Conservation (phyloP, 2,113 vertebrate genomes). For the Poicephalus meyeri region DNA sequence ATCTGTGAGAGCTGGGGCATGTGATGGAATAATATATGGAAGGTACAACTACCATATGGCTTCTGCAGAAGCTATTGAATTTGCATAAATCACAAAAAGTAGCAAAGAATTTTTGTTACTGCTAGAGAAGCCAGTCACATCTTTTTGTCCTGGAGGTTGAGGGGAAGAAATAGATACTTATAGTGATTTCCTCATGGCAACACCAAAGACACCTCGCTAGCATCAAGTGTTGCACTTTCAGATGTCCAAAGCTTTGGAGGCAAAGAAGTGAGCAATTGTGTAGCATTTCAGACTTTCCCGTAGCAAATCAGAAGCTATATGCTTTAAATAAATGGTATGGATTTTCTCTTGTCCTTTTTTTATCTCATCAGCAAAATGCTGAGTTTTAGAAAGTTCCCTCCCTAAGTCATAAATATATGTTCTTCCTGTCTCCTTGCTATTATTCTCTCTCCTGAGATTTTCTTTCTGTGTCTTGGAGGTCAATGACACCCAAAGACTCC, state of each 20-base stretch:
- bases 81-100: background rate
- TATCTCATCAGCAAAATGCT: background rate
- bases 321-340: background rate
- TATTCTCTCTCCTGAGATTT: constrained; percentile 2
- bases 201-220: background rate
- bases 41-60: background rate
- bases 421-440: background rate
- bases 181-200: background rate
- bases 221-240: background rate
- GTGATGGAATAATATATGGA: too few species aligned
- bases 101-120: background rate
- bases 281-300: background rate
- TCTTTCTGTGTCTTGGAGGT: constrained; percentile 20
- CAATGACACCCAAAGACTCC: background rate
- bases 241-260: background rate
- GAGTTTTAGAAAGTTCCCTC: constrained; percentile 13
- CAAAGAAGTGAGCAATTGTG: background rate
- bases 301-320: background rate
- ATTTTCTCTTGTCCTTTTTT: constrained; percentile 2
- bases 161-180: background rate
- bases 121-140: background rate
- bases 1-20: background rate
- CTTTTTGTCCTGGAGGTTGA: background rate
- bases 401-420: constrained; percentile 12
- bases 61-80: background rate